Base-by-base conservation (phyloP, 2,888 invertebrate genomes). In the Erynnis tages region DNA sequence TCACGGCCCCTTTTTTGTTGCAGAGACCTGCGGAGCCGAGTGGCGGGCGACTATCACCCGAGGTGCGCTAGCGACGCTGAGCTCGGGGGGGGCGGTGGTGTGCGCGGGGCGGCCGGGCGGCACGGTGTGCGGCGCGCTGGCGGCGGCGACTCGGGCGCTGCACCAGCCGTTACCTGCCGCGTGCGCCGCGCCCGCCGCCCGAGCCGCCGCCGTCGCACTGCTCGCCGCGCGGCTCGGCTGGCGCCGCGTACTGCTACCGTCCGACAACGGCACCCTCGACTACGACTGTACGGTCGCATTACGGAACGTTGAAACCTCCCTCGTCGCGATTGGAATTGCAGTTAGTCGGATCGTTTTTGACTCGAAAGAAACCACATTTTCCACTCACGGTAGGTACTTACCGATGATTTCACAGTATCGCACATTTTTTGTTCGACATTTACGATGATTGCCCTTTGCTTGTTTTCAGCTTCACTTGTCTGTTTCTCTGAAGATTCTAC, bases 21-120 rank as follows among this genome's bases (percentile, higher is more conserved):
- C 62, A 82, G 85, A 82, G 25, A 83, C 83, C 1, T 83, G 84
- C 59, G 82, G 79, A 1, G 55, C 56, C 62, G 74, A 55, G 62
- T 78, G 62, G 64, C 66, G 60, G 61, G 55, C 34, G 69, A 73
- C 49, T 61, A 66, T 40, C 71, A 14, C 70, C 69, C 71, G 63
- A 60, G 30, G 74, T 71, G 53, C 71, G 62, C 4, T 67, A 53
- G 44, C 65, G 59, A 41, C 75, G 73, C 63, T 68, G 48, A 49
- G 73, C 66, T 57, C 61, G 68, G 60, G 59, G 44, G 47, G 76
- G 61, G 41, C 74, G 68, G 54, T 58, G 21, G 47, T 55, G 37
- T 43, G 60, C 50, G 41, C 65, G 68, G 61, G 78, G 63, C 32
- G 60, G 8, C 57, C 63, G 56, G 44, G 67, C 62, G 55, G 60